Conservation (phyloP, 2,797 vertebrate genomes). For the Sebastes trivittatus region DNA sequence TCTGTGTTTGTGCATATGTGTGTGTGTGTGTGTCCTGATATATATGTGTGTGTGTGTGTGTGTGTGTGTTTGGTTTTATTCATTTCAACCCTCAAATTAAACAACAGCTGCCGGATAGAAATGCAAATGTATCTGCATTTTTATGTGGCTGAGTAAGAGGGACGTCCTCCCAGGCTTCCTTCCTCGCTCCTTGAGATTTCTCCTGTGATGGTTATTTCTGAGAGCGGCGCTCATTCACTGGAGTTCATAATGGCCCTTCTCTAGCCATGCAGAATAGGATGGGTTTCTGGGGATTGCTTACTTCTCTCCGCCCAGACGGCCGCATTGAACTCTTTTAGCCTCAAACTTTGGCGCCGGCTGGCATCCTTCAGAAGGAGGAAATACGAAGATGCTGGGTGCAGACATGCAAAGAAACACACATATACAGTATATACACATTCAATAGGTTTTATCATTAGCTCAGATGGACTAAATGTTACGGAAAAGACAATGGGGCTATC, state of each 20-base stretch:
- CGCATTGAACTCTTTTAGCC: constrained; percentile 41
- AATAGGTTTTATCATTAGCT: not conserved
- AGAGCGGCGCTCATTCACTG: constrained; percentile 49
- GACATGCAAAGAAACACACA: not conserved
- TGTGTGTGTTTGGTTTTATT: constrained; percentile 36
- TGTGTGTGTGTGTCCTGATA: constrained; percentile 2
- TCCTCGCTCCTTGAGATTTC: constrained; percentile 60
- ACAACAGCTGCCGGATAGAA: constrained; percentile 73
- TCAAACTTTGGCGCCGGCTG: constrained; percentile 15
- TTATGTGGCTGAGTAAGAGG: constrained; percentile 43
- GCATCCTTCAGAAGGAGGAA: not conserved
- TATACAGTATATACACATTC: not conserved
- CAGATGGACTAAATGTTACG: not conserved
- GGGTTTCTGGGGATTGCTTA: constrained; percentile 37
- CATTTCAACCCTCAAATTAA: constrained; percentile 58
- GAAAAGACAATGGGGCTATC: no score
- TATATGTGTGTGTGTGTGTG: constrained; percentile 21
- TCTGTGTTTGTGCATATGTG: not conserved
- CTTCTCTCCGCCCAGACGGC: constrained; percentile 44
- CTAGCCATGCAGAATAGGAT: constrained; percentile 46
- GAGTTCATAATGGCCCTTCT: constrained; percentile 42
- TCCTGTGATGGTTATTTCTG: constrained; percentile 56
- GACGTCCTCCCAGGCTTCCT: constrained; percentile 69
- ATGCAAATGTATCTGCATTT: constrained; percentile 62
- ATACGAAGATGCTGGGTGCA: not conserved